Conservation (phyloP, 2,888 invertebrate species). For the Tenthredo notha region DNA sequence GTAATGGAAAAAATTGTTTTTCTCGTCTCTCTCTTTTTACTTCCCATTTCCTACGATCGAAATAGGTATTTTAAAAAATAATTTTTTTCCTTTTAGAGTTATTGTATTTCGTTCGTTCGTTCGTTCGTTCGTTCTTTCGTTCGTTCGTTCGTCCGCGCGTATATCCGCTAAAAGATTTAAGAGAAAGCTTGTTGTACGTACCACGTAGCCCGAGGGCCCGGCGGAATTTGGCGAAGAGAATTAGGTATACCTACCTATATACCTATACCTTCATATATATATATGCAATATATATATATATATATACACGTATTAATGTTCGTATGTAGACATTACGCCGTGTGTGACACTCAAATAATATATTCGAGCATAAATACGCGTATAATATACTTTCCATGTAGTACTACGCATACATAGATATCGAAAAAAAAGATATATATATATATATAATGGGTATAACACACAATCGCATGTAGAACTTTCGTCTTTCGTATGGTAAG, state of each 20-base stretch:
- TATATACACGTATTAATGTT: not conserved
- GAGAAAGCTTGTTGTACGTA: conserved; percentile 36
- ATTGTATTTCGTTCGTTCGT: not conserved
- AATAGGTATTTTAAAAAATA: not conserved
- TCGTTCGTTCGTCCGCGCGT: not conserved
- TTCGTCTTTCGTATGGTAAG: not conserved
- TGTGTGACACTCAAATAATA: not conserved
- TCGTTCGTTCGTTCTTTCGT: not conserved
- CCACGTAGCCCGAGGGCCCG: conserved; percentile 25
- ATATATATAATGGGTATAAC: not conserved
- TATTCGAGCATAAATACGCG: not conserved
- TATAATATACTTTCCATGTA: not conserved
- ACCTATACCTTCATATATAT: not conserved
- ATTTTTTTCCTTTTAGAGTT: not conserved
- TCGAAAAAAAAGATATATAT: not conserved
- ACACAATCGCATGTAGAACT: not conserved
- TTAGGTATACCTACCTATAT: not conserved
- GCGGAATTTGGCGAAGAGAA: conserved; percentile 27
- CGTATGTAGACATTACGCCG: not conserved
- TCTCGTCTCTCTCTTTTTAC: not conserved
- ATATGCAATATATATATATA: not conserved
- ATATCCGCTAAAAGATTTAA: conserved; percentile 31
- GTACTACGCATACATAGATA: not conserved
- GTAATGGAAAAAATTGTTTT: not conserved
- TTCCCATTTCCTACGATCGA: not conserved